These are phyloP conservation scores for Thalpophila matura DNA, from an alignment of 2,888 invertebrate species.

Conservation along the genomic window DNA sequence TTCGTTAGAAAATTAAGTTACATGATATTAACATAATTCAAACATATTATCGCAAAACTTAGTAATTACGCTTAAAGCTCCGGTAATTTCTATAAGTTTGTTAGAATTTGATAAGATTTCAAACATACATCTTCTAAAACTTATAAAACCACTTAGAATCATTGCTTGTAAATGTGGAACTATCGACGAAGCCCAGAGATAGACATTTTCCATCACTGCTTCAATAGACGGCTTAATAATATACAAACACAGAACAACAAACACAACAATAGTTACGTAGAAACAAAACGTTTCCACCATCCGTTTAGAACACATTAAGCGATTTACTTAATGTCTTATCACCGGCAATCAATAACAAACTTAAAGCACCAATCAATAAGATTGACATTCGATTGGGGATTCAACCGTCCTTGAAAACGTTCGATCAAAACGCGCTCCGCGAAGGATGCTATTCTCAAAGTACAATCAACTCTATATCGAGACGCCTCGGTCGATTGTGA, in stretches of 20 bases:
- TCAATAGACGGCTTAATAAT: slow-evolving; percentile 59
- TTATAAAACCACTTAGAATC: background rate
- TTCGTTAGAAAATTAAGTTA: background rate
- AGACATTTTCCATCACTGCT: slow-evolving; percentile 27
- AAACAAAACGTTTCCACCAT: slow-evolving; percentile 84
- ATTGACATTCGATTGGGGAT: slow-evolving; percentile 76
- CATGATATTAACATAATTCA: background rate
- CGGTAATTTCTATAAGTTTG: background rate
- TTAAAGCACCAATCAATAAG: slow-evolving; percentile 74
- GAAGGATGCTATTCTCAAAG: slow-evolving; percentile 40
- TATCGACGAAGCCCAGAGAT: slow-evolving; percentile 7
- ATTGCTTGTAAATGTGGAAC: background rate
- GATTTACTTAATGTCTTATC: slow-evolving; percentile 84
- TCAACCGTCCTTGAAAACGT: slow-evolving; percentile 59
- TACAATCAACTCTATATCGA: slow-evolving; percentile 57
- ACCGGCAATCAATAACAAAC: slow-evolving; percentile 66
- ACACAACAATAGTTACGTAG: slow-evolving; percentile 65
- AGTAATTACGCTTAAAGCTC: slow-evolving; percentile 1
- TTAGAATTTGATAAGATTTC: background rate
- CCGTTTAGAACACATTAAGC: slow-evolving; percentile 86
- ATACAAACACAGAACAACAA: slow-evolving; percentile 65
- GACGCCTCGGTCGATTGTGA: slow-evolving; percentile 48
- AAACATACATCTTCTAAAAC: background rate
- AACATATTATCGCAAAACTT: background rate
- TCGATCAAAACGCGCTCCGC: slow-evolving; percentile 44